Base-by-base conservation (phyloP, 92 coral and sea anemone genomes). In the Phenganax stokvisi region DNA sequence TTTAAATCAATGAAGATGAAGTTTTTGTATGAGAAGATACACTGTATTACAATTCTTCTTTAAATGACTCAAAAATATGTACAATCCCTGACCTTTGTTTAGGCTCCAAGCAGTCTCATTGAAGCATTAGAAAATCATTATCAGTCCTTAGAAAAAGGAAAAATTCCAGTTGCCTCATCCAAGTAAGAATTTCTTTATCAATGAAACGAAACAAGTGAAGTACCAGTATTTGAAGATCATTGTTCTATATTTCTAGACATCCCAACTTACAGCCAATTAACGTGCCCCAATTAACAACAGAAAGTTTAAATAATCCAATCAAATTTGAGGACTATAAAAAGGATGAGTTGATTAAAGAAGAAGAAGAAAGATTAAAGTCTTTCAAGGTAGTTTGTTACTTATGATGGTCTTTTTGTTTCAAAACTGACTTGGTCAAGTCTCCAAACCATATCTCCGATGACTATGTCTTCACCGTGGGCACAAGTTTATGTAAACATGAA, bases 61-160 rank as follows among this genome's bases (percentile, higher is more conserved):
- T 0, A 74, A 57, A 56, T 20, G 75, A 56, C 56, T 63, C 63
- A 57, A 61, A 62, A 25, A 20, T 7, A 54, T 8, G 0, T 70
- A 70, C 44, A 27, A 0, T 29, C 11, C 60, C 13, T 53, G 9
- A 25, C 28, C 12, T 84, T 53, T 52, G 74, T 69, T 9, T 63
- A 93, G 97, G 98, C 98, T 51, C 98, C 98, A 8, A 91, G 89
- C 90, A 93, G 98, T 68, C 90, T 93, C 55, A 78, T 93, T 56
- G 98, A 93, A 84, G 98, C 98, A 55, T 83, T 93, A 62, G 98
- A 93, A 86, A 93, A 89, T 75, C 98, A 93, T 85, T 83, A 89
- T 62, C 93, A 87, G 63, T 91, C 98, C 7, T 64, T 93, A 37
- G 98, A 93, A 61, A 93, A 93, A 79, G 98, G 98, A 28, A 91